Evolutionary conservation across 2,113 vertebrate genomes (phyloP).

Genomic region (Rafetus swinhoei): DNA sequence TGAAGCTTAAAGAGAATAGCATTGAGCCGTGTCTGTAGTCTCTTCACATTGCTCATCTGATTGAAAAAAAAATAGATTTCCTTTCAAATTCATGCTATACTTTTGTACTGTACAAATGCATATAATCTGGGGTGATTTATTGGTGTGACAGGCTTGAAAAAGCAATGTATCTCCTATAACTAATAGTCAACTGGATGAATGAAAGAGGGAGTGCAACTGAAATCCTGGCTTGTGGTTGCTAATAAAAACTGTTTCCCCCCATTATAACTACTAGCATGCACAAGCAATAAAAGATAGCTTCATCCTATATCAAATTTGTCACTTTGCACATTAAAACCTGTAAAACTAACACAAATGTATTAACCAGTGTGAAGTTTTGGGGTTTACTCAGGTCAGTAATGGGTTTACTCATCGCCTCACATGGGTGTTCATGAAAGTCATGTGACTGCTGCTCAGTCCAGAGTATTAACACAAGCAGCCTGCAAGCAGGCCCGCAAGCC

Average conservation of each 20-base stretch:
- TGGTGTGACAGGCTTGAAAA: conserved; percentile 77
- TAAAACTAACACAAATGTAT: conserved; percentile 66
- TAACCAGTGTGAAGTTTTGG: neutral
- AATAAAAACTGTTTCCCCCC: conserved; percentile 48
- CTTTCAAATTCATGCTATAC: conserved; percentile 79
- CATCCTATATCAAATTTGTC: conserved; percentile 70
- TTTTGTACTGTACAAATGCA: conserved; percentile 70
- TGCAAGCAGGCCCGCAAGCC: neutral
- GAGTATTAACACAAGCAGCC: neutral
- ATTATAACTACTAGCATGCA: conserved; percentile 62
- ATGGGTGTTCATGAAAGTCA: neutral
- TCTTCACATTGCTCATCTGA: conserved; percentile 96
- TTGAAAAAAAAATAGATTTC: conserved; percentile 80
- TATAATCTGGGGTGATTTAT: conserved; percentile 78
- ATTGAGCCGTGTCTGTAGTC: conserved; percentile 91
- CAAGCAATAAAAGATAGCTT: conserved; percentile 71
- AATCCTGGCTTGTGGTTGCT: conserved; percentile 56
- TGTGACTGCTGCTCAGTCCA: neutral
- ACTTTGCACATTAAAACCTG: conserved; percentile 59
- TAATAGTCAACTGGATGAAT: conserved; percentile 71
- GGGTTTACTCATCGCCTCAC: neutral
- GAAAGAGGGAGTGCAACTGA: conserved; percentile 68
- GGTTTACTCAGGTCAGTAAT: neutral
- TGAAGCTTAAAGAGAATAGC: conserved; percentile 97
- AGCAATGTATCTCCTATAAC: conserved; percentile 78